Conservation (phyloP, 92 coral and sea anemone species). For the Epizoanthus fatuus region DNA sequence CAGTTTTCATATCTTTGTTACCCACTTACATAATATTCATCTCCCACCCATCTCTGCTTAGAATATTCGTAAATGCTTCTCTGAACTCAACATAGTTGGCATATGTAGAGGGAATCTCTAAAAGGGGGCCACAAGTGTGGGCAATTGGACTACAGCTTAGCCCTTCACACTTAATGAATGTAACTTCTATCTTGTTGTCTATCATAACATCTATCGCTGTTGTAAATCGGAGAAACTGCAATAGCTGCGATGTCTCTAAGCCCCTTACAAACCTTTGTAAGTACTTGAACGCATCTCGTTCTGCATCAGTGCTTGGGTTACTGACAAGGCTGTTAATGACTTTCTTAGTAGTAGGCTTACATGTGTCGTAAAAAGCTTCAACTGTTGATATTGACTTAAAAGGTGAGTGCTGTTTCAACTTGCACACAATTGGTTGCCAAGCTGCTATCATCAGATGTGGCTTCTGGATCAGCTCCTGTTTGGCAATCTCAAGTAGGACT, state of each 20-base stretch:
- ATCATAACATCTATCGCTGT: slow-evolving; percentile 19
- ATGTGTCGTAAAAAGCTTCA: slow-evolving; percentile 25
- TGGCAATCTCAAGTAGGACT: slow-evolving; percentile 56
- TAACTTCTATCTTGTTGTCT: slow-evolving; percentile 13
- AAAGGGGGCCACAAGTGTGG: slow-evolving; percentile 45
- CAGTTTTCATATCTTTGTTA: too few relatives aligned
- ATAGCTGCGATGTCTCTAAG: slow-evolving; percentile 9
- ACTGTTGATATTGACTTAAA: slow-evolving; percentile 28
- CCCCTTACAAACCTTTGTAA: slow-evolving; percentile 31
- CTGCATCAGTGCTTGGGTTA: slow-evolving; percentile 34
- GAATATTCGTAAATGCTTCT: slow-evolving; percentile 28
- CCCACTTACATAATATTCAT: background rate
- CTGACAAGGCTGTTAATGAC: slow-evolving; percentile 15
- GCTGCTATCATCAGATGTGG: slow-evolving; percentile 70
- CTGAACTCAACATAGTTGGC: slow-evolving; percentile 45
- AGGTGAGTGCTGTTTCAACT: slow-evolving; percentile 5
- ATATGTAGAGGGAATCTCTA: slow-evolving; percentile 36
- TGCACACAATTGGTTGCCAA: slow-evolving; percentile 59
- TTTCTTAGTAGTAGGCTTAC: slow-evolving; percentile 32
- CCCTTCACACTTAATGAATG: slow-evolving; percentile 40
- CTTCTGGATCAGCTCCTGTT: slow-evolving; percentile 70
- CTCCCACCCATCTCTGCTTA: slow-evolving; percentile 31
- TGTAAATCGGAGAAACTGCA: slow-evolving; percentile 37
- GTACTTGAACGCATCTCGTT: slow-evolving; percentile 31
- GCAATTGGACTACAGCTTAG: slow-evolving; percentile 46